These are phyloP conservation scores for Lonchura striata DNA, from an alignment of 2,113 vertebrate genomes.

Conservation along the genomic window DNA sequence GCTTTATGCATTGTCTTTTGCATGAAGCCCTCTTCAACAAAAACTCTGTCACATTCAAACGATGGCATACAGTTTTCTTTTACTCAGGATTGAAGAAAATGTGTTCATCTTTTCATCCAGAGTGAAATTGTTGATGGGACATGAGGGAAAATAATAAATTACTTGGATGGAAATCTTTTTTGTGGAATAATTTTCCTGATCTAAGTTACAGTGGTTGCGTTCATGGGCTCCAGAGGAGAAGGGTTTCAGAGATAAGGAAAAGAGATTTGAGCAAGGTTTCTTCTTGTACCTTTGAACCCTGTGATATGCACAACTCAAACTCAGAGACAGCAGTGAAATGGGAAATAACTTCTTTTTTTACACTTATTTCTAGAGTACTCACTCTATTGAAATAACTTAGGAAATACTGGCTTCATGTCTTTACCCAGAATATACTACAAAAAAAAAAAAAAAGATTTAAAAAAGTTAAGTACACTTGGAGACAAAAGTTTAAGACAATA, in stretches of 20 bases:
- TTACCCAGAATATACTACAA: not conserved
- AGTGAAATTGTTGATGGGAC: not conserved
- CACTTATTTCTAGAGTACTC: fast-evolving
- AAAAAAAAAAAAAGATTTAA: not conserved
- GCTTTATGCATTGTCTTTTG: not conserved
- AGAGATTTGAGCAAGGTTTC: not conserved
- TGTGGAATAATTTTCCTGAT: not conserved
- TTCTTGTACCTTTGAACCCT: not conserved
- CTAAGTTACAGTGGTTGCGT: not conserved
- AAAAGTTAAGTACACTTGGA: not conserved
- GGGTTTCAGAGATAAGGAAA: not conserved
- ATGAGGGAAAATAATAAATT: not conserved
- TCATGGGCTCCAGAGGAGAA: fast-evolving
- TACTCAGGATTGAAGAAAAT: not conserved
- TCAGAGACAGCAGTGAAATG: not conserved
- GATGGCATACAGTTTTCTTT: not conserved
- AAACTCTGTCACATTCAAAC: not conserved
- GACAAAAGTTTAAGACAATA: not conserved
- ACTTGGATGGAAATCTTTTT: not conserved
- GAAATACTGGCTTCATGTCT: not conserved
- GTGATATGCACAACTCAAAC: not conserved
- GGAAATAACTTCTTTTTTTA: not conserved
- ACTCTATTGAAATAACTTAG: not conserved
- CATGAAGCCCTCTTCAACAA: not conserved
- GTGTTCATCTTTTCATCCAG: not conserved